These are phyloP conservation scores for Cerastis rubricosa DNA, from an alignment of 2,888 invertebrate genomes.

Conservation along the genomic window DNA sequence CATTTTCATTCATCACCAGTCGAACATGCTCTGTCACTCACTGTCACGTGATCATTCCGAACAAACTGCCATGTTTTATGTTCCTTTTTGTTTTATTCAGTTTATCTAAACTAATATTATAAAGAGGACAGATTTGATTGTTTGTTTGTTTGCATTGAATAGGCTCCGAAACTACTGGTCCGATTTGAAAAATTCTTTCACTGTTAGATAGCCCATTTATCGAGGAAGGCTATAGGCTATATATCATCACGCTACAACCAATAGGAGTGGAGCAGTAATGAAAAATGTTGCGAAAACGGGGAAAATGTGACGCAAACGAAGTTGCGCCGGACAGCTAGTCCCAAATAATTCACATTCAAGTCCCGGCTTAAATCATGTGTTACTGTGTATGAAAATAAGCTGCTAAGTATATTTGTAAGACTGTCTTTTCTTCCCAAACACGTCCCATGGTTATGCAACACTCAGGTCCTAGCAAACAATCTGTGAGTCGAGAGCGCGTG, in stretches of 20 bases:
- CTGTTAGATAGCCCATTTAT: too few species aligned
- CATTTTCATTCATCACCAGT: background rate
- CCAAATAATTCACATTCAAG: background rate
- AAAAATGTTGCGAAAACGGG: too few species aligned
- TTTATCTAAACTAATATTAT: too few species aligned
- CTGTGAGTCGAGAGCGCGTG: background rate
- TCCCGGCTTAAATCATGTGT: background rate
- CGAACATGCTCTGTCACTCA: background rate
- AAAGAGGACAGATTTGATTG: too few species aligned
- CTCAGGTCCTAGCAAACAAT: slow-evolving; percentile 7
- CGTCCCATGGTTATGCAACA: background rate
- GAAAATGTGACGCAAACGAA: too few species aligned
- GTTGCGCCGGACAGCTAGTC: too few species aligned
- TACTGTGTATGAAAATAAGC: background rate
- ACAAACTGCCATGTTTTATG: background rate
- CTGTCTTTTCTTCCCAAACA: background rate
- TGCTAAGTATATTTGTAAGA: background rate
- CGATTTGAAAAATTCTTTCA: too few species aligned
- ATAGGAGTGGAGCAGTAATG: too few species aligned
- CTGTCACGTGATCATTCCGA: background rate
- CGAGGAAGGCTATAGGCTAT: too few species aligned
- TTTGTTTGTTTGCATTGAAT: too few species aligned
- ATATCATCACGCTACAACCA: too few species aligned
- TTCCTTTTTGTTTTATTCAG: background rate
- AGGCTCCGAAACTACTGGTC: too few species aligned